Percentiles rank a stretch among this genome's conserved stretches.
phyloP scores from a whole-genome alignment of 2,888 invertebrate genomes.

The Oscheius sp. region DNA sequence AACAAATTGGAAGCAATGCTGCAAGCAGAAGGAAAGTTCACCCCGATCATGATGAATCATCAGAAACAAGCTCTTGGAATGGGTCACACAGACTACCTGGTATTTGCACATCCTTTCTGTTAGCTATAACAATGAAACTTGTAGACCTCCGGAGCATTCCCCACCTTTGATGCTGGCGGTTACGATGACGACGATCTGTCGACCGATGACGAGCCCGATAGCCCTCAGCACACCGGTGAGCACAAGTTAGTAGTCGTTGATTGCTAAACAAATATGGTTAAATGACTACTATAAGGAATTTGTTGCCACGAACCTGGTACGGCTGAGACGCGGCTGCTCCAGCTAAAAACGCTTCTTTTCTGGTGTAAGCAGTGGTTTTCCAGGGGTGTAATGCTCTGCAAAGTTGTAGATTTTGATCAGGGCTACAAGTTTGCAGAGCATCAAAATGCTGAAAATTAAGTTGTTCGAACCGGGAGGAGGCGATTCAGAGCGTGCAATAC shows the following conservation, averaged over 20 bases:
- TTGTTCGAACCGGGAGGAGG: too few species aligned
- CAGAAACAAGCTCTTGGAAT: slow-evolving; percentile 44
- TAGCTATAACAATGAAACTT: background rate
- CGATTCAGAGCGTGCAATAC: too few species aligned
- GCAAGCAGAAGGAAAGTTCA: slow-evolving; percentile 63
- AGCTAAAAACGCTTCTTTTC: too few species aligned
- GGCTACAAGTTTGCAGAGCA: too few species aligned
- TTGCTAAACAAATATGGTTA: background rate
- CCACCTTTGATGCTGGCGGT: slow-evolving; percentile 17
- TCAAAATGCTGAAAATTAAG: too few species aligned
- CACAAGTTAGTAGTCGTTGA: slow-evolving; percentile 40
- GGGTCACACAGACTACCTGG: slow-evolving; percentile 48
- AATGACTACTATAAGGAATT: background rate
- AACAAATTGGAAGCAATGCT: slow-evolving; percentile 79
- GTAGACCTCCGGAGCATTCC: slow-evolving; percentile 29
- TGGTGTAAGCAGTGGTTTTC: too few species aligned
- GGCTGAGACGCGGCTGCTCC: too few species aligned
- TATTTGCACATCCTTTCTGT: background rate
- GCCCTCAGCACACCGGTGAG: slow-evolving; percentile 38
- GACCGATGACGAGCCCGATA: slow-evolving; percentile 36
- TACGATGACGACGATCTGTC: slow-evolving; percentile 39
- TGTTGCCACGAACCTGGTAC: background rate
- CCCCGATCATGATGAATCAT: slow-evolving; percentile 68
- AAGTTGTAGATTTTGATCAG: too few species aligned
- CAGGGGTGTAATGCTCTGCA: too few species aligned